phyloP scores from a whole-genome alignment of 2,888 invertebrate genomes.

The Drosophila acutilabella region DNA sequence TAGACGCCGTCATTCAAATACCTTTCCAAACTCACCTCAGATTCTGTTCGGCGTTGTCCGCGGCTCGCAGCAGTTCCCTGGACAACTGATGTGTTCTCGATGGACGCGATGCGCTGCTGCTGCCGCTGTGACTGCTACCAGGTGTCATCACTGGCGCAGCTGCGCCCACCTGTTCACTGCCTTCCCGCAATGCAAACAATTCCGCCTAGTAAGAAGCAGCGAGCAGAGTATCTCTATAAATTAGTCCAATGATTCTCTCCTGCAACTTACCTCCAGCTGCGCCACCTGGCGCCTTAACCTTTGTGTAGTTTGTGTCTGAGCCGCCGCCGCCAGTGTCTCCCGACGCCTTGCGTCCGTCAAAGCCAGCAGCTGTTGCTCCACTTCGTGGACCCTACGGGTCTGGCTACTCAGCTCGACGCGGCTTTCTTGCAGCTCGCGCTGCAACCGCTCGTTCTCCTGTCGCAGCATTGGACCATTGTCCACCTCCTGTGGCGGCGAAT shows the following conservation, averaged over 20 bases:
- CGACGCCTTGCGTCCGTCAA: conserved; percentile 86
- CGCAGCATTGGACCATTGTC: conserved; percentile 74
- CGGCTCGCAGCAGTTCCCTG: conserved; percentile 87
- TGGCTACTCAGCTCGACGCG: conserved; percentile 87
- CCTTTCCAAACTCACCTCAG: conserved; percentile 85
- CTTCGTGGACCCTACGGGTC: conserved; percentile 85
- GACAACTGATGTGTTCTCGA: conserved; percentile 86
- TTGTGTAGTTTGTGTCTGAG: conserved; percentile 88
- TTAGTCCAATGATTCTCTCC: too few relatives aligned
- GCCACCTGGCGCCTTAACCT: conserved; percentile 90
- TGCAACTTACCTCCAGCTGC: conserved; percentile 87
- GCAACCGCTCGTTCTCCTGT: conserved; percentile 85
- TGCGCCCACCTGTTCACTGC: conserved; percentile 23
- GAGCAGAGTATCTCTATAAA: background rate
- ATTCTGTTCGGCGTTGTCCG: conserved; percentile 88
- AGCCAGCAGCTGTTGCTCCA: conserved; percentile 86
- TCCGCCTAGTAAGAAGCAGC: conserved; percentile 46
- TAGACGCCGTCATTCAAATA: background rate
- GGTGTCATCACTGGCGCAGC: conserved; percentile 36
- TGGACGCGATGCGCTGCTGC: conserved; percentile 81
- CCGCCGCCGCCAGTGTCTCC: conserved; percentile 87
- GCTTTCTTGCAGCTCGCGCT: conserved; percentile 87
- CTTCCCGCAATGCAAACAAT: conserved; percentile 45
- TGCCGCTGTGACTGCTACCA: conserved; percentile 54
- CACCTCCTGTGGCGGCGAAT: conserved; percentile 82